phyloP scores from a whole-genome alignment of 2,888 invertebrate species.

The Melanotus villosus region DNA sequence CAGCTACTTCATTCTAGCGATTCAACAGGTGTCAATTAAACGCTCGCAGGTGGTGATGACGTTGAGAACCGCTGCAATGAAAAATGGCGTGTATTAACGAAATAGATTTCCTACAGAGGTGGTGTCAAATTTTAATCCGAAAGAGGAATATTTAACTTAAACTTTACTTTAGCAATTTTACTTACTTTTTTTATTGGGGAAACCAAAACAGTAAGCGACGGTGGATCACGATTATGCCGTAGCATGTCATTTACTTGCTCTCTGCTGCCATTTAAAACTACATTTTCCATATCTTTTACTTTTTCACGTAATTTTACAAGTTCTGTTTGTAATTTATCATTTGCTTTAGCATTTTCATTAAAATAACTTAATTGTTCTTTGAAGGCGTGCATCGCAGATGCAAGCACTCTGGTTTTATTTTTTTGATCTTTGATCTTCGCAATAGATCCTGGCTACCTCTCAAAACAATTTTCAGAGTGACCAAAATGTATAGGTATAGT shows the following conservation, averaged over 20 bases:
- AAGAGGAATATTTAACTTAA: too few species aligned
- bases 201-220: slow-evolving; percentile 75
- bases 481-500: too few species aligned
- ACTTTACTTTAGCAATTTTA: too few species aligned
- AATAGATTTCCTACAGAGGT: too few species aligned
- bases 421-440: slow-evolving; percentile 67
- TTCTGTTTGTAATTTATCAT: slow-evolving; percentile 71
- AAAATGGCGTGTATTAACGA: too few species aligned
- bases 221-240: slow-evolving; percentile 71
- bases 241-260: slow-evolving; percentile 77
- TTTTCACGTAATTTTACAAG: slow-evolving; percentile 71
- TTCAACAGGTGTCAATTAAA: too few species aligned
- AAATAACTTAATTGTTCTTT: slow-evolving; percentile 72
- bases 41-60: too few species aligned
- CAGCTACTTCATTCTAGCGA: too few species aligned
- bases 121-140: too few species aligned
- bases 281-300: slow-evolving; percentile 71
- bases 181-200: slow-evolving; percentile 76
- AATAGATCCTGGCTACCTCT: too few species aligned
- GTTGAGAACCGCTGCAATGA: too few species aligned
- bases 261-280: slow-evolving; percentile 73
- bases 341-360: slow-evolving; percentile 69
- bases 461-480: too few species aligned
- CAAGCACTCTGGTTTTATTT: slow-evolving; percentile 65
- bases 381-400: slow-evolving; percentile 71